Evolutionary conservation across 2,113 vertebrate genomes (phyloP).

Genomic region (Crotalus tigris): DNA sequence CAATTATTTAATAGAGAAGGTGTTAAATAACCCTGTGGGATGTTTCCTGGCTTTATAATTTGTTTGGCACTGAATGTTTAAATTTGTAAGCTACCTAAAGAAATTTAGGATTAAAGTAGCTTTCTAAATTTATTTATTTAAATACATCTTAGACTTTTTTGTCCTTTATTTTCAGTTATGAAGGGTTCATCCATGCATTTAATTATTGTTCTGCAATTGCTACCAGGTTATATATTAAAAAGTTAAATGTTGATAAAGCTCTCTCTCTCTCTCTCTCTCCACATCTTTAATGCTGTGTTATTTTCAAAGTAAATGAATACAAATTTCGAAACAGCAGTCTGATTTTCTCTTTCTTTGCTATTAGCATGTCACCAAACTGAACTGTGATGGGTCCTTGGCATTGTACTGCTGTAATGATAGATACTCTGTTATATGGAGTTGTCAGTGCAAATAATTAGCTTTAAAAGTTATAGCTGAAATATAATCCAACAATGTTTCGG

Average conservation of each 20-base stretch:
- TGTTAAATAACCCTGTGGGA: conserved; percentile 74
- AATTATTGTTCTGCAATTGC: conserved; percentile 76
- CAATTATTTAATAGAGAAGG: conserved; percentile 74
- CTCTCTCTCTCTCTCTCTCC: conserved; percentile 63
- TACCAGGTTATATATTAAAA: conserved; percentile 81
- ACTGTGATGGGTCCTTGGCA: conserved; percentile 68
- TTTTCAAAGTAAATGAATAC: conserved; percentile 76
- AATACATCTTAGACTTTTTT: conserved; percentile 67
- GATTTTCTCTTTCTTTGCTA: conserved; percentile 66
- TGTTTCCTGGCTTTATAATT: conserved; percentile 72
- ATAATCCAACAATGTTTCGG: conserved; percentile 77
- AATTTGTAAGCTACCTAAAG: not conserved
- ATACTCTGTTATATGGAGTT: conserved; percentile 74
- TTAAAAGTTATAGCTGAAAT: conserved; percentile 81
- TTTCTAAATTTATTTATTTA: not conserved
- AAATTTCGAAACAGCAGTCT: conserved; percentile 71
- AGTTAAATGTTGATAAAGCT: conserved; percentile 76
- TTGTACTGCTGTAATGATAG: conserved; percentile 68
- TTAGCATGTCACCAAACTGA: conserved; percentile 74
- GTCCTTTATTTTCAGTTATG: conserved; percentile 76
- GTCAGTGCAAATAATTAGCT: conserved; percentile 79
- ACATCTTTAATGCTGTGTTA: conserved; percentile 75
- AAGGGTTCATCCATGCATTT: conserved; percentile 73
- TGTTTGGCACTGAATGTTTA: conserved; percentile 67
- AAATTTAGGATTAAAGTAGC: not conserved